phyloP scores from a whole-genome alignment of 2,113 vertebrate genomes.

The Pollimyrus isidori region DNA sequence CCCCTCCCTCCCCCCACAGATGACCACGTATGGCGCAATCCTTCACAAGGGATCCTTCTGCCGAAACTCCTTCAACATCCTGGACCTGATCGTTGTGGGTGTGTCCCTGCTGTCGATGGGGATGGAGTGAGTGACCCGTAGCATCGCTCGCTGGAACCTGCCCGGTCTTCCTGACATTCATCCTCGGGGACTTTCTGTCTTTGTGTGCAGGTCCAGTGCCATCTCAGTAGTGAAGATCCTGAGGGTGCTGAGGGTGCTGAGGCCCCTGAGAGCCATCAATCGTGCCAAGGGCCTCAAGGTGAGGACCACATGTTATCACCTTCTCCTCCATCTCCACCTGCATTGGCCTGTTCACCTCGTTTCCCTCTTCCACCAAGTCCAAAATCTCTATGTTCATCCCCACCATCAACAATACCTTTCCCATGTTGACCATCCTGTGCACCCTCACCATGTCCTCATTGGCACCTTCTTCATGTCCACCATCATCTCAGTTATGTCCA shows the following conservation, averaged over 20 bases:
- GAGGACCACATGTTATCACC: not conserved
- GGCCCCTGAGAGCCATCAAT: slow-evolving; percentile 85
- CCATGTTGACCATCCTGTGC: not conserved
- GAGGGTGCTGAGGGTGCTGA: slow-evolving; percentile 80
- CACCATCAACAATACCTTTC: not conserved
- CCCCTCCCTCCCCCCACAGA: slow-evolving; percentile 51
- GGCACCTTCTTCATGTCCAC: not conserved
- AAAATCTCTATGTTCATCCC: not conserved
- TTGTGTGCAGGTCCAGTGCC: slow-evolving; percentile 69
- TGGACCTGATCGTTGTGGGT: slow-evolving; percentile 83
- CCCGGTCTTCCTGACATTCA: not conserved
- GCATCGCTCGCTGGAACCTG: not conserved
- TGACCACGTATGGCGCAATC: slow-evolving; percentile 87
- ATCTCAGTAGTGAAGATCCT: slow-evolving; percentile 93
- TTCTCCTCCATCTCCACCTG: not conserved
- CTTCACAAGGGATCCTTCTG: slow-evolving; percentile 93
- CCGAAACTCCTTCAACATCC: slow-evolving; percentile 87
- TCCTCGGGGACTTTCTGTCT: not conserved
- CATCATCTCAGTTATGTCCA: not conserved
- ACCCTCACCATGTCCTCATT: not conserved
- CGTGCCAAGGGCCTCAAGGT: slow-evolving; percentile 87
- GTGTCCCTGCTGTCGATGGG: slow-evolving; percentile 89
- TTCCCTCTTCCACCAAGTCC: not conserved
- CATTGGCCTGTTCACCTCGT: not conserved
- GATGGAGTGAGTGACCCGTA: slow-evolving; percentile 68